Conservation (phyloP, 1,140 invertebrate species). For the Drosophila persimilis region DNA sequence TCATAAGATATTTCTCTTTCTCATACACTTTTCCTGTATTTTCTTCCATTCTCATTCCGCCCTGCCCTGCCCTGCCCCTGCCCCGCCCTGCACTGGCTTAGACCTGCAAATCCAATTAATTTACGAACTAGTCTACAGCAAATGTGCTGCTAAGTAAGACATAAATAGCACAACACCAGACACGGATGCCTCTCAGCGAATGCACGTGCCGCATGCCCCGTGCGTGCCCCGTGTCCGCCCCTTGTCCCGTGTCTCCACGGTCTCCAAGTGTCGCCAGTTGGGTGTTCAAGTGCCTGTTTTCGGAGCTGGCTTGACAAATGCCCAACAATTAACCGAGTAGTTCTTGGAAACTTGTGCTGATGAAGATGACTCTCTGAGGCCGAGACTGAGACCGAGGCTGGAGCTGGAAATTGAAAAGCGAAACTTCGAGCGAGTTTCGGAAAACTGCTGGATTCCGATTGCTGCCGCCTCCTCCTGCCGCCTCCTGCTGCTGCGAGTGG, state of each 20-base stretch:
- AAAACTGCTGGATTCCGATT: constrained; percentile 9
- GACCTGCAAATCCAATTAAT: constrained; percentile 78
- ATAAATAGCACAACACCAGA: constrained; percentile 73
- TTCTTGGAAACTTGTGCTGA: constrained; percentile 40
- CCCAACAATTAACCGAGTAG: constrained; percentile 72
- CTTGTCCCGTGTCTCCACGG: constrained; percentile 16
- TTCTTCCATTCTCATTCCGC: constrained; percentile 10
- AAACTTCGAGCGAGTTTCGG: constrained; percentile 21
- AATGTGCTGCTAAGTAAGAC: constrained; percentile 78
- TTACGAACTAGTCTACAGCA: constrained; percentile 72
- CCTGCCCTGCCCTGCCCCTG: neutral
- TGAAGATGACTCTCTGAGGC: constrained; percentile 24
- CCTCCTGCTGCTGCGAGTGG: constrained; percentile 18
- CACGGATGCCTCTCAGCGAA: constrained; percentile 13
- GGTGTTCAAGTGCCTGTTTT: constrained; percentile 34
- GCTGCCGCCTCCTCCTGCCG: neutral
- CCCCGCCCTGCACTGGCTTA: neutral
- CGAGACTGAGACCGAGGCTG: neutral
- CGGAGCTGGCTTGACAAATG: constrained; percentile 66
- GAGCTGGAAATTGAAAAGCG: constrained; percentile 65
- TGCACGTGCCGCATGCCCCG: constrained; percentile 2
- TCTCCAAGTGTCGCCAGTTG: constrained; percentile 54
- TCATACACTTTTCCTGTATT: constrained; percentile 14
- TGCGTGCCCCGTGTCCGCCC: neutral
- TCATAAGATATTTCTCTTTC: neutral